These are phyloP conservation scores for Amyelois transitella DNA, from an alignment of 1,140 invertebrate genomes.

Conservation along the genomic window DNA sequence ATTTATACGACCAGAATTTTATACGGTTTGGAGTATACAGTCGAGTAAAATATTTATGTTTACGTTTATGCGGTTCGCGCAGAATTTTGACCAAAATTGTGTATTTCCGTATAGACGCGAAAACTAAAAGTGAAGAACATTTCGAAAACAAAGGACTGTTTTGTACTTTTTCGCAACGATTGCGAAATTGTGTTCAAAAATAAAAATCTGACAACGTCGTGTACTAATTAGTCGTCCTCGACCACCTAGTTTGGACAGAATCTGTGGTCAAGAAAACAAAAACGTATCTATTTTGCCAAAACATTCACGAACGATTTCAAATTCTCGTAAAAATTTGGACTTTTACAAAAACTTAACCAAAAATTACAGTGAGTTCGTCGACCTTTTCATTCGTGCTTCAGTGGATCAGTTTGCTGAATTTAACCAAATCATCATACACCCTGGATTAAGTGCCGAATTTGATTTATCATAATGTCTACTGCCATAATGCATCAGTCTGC, in stretches of 20 bases:
- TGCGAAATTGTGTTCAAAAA: slow-evolving; percentile 73
- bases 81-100: slow-evolving; percentile 67
- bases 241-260: slow-evolving; percentile 64
- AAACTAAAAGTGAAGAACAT: slow-evolving; percentile 56
- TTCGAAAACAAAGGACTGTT: slow-evolving; percentile 70
- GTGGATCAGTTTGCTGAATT: slow-evolving; percentile 56
- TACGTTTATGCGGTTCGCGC: slow-evolving; percentile 59
- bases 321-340: slow-evolving; percentile 60
- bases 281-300: slow-evolving; percentile 51
- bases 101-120: slow-evolving; percentile 73
- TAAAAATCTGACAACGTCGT: slow-evolving; percentile 49
- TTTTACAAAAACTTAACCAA: slow-evolving; percentile 42
- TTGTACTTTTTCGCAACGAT: slow-evolving; percentile 71
- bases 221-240: slow-evolving; percentile 49
- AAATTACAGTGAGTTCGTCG: slow-evolving; percentile 62
- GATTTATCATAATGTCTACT: slow-evolving; percentile 70
- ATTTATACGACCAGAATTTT: slow-evolving; percentile 61
- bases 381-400: slow-evolving; percentile 52
- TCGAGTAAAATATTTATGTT: slow-evolving; percentile 58
- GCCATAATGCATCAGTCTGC: slow-evolving; percentile 75
- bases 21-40: slow-evolving; percentile 64
- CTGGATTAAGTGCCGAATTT: slow-evolving; percentile 67
- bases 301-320: slow-evolving; percentile 42
- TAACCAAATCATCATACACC: slow-evolving; percentile 34
- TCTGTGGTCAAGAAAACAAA: slow-evolving; percentile 68